These are phyloP conservation scores for Notothenia coriiceps DNA, from an alignment of 2,113 vertebrate species.

Conservation along the genomic window DNA sequence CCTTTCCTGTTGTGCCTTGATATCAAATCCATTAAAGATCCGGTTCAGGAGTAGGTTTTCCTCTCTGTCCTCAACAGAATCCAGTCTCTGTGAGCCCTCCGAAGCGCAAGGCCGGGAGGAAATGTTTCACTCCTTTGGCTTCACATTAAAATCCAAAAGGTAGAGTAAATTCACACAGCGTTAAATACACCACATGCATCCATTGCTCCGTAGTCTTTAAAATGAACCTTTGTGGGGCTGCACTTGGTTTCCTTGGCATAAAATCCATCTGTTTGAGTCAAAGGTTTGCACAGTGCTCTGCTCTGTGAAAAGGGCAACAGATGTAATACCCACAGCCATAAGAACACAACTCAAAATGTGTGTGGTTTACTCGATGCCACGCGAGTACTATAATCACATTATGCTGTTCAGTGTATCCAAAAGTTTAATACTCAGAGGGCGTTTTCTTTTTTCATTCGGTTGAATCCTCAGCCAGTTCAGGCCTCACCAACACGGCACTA, in stretches of 20 bases:
- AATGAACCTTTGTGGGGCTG: slow-evolving; percentile 27
- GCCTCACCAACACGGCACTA: slow-evolving; percentile 25
- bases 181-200: slow-evolving; percentile 58
- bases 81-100: slow-evolving; percentile 44
- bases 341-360: slow-evolving; percentile 40
- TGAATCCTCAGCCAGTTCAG: slow-evolving; percentile 27
- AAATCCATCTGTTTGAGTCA: slow-evolving; percentile 59
- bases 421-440: slow-evolving; percentile 45
- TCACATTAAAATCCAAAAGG: slow-evolving; percentile 62
- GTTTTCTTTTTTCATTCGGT: slow-evolving; percentile 25
- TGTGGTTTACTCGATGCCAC: slow-evolving; percentile 13
- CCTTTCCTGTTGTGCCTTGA: slow-evolving; percentile 30
- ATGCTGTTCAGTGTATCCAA: slow-evolving; percentile 38
- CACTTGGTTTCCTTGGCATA: slow-evolving; percentile 67
- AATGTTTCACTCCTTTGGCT: slow-evolving; percentile 59
- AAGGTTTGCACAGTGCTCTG: slow-evolving; percentile 25
- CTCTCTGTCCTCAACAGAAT: slow-evolving; percentile 34
- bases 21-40: slow-evolving; percentile 54
- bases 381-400: slow-evolving; percentile 44
- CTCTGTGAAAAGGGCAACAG: slow-evolving; percentile 32
- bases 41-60: slow-evolving; percentile 32
- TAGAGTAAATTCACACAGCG: slow-evolving; percentile 44
- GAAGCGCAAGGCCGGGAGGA: slow-evolving; percentile 34
- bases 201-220: slow-evolving; percentile 46
- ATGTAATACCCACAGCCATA: slow-evolving; percentile 21